These are phyloP conservation scores for Electrona antarctica DNA, from an alignment of 2,113 vertebrate species.

Conservation along the genomic window DNA sequence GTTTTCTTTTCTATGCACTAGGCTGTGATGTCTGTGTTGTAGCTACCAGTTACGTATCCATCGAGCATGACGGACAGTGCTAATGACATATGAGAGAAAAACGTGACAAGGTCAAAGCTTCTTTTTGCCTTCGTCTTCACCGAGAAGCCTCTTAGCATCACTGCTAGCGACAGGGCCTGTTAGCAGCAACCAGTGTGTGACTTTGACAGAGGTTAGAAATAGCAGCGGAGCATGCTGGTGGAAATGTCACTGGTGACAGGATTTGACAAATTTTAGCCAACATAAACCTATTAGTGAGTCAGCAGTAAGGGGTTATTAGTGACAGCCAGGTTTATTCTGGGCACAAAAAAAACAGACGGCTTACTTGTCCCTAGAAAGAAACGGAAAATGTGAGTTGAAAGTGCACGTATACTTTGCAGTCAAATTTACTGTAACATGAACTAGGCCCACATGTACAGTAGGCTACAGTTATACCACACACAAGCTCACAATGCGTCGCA, in stretches of 20 bases:
- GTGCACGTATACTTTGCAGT: constrained; percentile 22
- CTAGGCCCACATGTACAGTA: no score
- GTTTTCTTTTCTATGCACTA: constrained; percentile 13
- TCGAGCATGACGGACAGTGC: not conserved
- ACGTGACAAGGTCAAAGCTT: not conserved
- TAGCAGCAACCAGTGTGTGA: constrained; percentile 19
- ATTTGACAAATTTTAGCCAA: constrained; percentile 53
- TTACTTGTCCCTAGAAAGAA: constrained; percentile 40
- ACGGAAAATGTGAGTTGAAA: constrained; percentile 22
- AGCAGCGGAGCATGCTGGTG: constrained; percentile 35
- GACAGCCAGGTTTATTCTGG: constrained; percentile 38
- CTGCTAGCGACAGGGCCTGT: not conserved
- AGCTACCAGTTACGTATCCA: not conserved
- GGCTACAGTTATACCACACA: no score
- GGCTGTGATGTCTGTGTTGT: not conserved
- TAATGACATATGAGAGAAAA: not conserved
- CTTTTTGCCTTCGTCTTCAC: not conserved
- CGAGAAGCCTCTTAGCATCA: constrained; percentile 7
- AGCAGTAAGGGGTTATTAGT: constrained; percentile 53
- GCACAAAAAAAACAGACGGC: constrained; percentile 27
- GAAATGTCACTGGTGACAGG: constrained; percentile 50
- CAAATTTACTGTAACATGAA: constrained; percentile 2
- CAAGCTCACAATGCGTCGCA: no score
- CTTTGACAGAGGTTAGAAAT: constrained; percentile 31
- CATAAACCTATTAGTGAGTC: constrained; percentile 52